These are phyloP conservation scores for Dynastes tityus DNA, from an alignment of 2,888 invertebrate genomes.

Conservation along the genomic window DNA sequence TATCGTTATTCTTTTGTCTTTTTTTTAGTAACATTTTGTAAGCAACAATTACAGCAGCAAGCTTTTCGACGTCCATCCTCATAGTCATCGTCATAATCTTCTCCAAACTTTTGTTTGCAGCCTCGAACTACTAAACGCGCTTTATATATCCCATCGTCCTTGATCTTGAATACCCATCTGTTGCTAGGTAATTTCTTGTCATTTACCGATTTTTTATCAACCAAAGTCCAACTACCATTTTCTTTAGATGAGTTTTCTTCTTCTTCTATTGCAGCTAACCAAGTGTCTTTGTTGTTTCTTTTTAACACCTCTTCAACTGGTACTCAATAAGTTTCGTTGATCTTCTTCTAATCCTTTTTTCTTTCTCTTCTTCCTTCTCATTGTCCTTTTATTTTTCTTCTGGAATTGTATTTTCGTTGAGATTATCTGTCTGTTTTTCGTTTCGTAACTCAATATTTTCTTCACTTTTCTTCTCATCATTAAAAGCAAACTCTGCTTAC, in stretches of 20 bases:
- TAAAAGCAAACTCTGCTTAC: not conserved
- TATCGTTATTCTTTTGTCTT: too few species aligned
- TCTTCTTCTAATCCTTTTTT: too few species aligned
- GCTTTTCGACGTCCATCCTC: too few species aligned
- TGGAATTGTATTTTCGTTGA: too few species aligned
- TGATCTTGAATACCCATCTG: not conserved
- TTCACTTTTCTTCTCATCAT: not conserved
- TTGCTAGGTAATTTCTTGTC: not conserved
- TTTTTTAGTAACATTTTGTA: too few species aligned
- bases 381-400: too few species aligned
- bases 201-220: not conserved
- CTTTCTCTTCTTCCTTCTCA: too few species aligned
- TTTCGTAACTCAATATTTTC: not conserved
- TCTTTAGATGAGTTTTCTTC: not conserved
- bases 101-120: not conserved
- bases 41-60: too few species aligned
- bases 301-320: not conserved
- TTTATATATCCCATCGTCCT: slow-evolving; percentile 12
- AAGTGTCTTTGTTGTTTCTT: not conserved
- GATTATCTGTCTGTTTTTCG: too few species aligned
- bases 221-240: not conserved
- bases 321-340: too few species aligned
- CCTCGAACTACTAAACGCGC: slow-evolving; percentile 17
- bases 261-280: not conserved
- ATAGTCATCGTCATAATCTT: not conserved